A percentile compares a stretch with the other conserved stretches of the same genome.
Evolutionary conservation across 2,797 vertebrate species (phyloP).

Genomic region (Botia almorhae): DNA sequence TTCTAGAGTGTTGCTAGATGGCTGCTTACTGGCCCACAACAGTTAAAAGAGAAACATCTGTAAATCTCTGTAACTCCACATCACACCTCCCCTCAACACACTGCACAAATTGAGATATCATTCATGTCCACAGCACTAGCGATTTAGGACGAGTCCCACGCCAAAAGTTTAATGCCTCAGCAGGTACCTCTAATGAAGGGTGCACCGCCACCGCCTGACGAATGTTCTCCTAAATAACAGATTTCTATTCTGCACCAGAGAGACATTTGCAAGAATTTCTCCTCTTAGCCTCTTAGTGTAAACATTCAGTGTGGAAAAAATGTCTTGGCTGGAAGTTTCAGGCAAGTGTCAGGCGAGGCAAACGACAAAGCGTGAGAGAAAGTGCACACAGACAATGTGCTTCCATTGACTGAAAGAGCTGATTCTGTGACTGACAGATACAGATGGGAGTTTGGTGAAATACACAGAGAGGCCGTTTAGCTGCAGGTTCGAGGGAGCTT

Average conservation of each 20-base stretch:
- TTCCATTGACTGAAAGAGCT: constrained; percentile 47
- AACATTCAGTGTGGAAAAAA: constrained; percentile 24
- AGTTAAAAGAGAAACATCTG: too few relatives aligned
- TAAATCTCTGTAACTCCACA: background rate
- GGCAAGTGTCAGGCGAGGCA: constrained; percentile 24
- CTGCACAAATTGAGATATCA: too few relatives aligned
- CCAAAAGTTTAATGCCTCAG: background rate
- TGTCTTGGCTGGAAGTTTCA: constrained; percentile 35
- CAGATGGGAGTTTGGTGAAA: constrained; percentile 17
- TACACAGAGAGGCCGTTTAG: background rate
- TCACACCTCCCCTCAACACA: too few relatives aligned
- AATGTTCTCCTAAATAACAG: background rate
- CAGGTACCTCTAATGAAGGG: background rate
- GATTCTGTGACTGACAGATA: constrained; percentile 47
- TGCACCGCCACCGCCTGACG: background rate
- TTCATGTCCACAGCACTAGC: too few relatives aligned
- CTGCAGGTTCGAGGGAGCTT: constrained; percentile 25
- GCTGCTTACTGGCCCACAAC: too few relatives aligned
- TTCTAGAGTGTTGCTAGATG: too few relatives aligned
- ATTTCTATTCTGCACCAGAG: constrained; percentile 7
- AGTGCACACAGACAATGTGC: constrained; percentile 27
- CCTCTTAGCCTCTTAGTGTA: constrained; percentile 17
- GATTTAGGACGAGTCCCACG: too few relatives aligned
- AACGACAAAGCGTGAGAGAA: constrained; percentile 30
- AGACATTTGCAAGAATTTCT: constrained; percentile 33